Conservation (phyloP, 1,140 invertebrate genomes). For the Oryzaephilus surinamensis region DNA sequence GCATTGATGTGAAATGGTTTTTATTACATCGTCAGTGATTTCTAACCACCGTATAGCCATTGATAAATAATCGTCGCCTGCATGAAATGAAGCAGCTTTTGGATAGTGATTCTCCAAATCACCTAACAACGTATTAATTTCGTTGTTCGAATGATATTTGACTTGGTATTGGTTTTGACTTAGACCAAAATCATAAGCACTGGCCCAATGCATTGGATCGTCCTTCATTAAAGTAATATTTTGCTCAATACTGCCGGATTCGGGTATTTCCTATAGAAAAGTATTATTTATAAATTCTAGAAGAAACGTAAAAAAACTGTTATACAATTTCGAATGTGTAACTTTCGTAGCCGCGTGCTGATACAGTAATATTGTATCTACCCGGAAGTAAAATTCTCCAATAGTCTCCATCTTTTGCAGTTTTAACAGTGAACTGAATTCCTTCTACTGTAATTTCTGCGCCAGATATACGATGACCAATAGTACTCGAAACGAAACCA, state of each 20-base stretch:
- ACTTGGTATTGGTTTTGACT: conserved; percentile 40
- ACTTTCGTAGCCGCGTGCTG: conserved; percentile 44
- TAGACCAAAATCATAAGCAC: conserved; percentile 59
- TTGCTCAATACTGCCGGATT: conserved; percentile 45
- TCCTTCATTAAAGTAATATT: conserved; percentile 74
- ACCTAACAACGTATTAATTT: conserved; percentile 51
- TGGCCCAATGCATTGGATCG: conserved; percentile 67
- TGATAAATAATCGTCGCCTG: conserved; percentile 48
- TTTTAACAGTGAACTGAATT: conserved; percentile 57
- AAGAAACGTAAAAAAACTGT: conserved; percentile 5
- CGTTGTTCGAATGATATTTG: conserved; percentile 51
- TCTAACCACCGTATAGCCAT: conserved; percentile 52
- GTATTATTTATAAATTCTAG: no score
- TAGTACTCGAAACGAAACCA: conserved; percentile 73
- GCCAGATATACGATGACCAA: conserved; percentile 57
- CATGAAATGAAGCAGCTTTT: conserved; percentile 48
- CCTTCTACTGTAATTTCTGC: conserved; percentile 66
- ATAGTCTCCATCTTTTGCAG: conserved; percentile 75
- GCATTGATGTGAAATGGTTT: not conserved
- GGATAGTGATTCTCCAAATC: conserved; percentile 54
- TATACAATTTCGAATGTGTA: conserved; percentile 22
- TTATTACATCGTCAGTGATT: conserved; percentile 48
- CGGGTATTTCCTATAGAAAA: no score
- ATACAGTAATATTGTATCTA: conserved; percentile 69
- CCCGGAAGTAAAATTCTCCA: conserved; percentile 86